A percentile compares a stretch with the other conserved stretches of the same genome.
These are phyloP conservation scores for Campopleginae sp. DNA, from an alignment of 2,888 invertebrate species.

Conservation along the genomic window DNA sequence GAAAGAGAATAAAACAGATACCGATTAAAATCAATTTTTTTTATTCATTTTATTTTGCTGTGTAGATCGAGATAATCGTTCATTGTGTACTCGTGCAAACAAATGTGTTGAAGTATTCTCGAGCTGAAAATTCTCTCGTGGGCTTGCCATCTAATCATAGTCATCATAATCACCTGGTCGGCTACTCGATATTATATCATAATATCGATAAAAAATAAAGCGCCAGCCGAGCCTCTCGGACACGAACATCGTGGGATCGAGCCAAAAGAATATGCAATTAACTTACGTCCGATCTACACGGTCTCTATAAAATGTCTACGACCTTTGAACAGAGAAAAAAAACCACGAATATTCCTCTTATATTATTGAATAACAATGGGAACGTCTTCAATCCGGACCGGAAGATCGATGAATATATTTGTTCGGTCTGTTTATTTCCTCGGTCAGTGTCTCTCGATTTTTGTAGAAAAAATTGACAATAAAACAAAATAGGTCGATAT, in stretches of 20 bases:
- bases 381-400: background rate
- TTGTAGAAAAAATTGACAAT: background rate
- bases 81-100: background rate
- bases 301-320: background rate
- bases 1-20: background rate
- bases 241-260: background rate
- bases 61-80: background rate
- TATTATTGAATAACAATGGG: background rate
- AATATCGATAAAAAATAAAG: background rate
- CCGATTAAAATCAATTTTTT: background rate
- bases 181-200: constrained; percentile 11
- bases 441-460: background rate
- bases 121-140: background rate
- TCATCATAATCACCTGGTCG: background rate
- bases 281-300: background rate
- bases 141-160: background rate
- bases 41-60: background rate
- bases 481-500: background rate
- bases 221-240: constrained; percentile 4
- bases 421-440: background rate
- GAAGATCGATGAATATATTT: background rate
- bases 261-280: background rate
- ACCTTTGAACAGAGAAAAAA: background rate
- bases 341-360: background rate
- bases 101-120: background rate